These are phyloP conservation scores for Uloborus plumipes DNA, from an alignment of 2,888 invertebrate species.

Conservation along the genomic window DNA sequence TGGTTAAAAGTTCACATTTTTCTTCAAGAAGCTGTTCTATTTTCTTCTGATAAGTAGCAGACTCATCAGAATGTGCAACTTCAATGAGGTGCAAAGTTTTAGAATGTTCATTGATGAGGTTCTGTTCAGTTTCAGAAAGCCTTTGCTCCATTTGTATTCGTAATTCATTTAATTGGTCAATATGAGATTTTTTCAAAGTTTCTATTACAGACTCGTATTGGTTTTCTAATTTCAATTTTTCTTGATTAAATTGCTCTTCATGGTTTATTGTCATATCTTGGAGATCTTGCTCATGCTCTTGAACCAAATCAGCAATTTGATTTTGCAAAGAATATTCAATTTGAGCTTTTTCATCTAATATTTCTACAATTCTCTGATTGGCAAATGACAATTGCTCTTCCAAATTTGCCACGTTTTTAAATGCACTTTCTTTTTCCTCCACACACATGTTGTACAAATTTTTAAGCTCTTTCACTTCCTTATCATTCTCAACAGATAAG, in stretches of 20 bases:
- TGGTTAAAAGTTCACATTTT: slow-evolving; percentile 52
- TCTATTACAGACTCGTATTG: slow-evolving; percentile 29
- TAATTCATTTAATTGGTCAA: slow-evolving; percentile 21
- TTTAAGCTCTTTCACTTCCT: slow-evolving; percentile 13
- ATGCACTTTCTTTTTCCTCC: slow-evolving; percentile 10
- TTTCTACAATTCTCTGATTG: slow-evolving; percentile 17
- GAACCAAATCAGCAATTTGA: slow-evolving; percentile 24
- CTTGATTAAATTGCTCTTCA: slow-evolving; percentile 10
- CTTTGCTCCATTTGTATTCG: slow-evolving; percentile 7
- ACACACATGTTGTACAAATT: neutral
- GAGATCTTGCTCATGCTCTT: slow-evolving; percentile 44
- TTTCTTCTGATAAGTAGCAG: slow-evolving; percentile 40
- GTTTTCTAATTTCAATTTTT: slow-evolving; percentile 32
- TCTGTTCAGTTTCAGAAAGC: slow-evolving; percentile 19
- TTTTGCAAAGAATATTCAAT: slow-evolving; percentile 10
- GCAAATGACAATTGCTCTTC: slow-evolving; percentile 6
- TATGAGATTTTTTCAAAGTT: slow-evolving; percentile 34
- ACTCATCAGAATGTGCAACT: slow-evolving; percentile 35
- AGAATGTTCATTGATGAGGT: slow-evolving; percentile 32
- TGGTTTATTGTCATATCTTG: slow-evolving; percentile 11
- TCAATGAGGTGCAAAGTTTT: slow-evolving; percentile 22
- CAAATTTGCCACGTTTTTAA: neutral
- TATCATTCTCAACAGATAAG: slow-evolving; percentile 11
- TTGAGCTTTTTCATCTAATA: slow-evolving; percentile 30
- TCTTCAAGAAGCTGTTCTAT: slow-evolving; percentile 55